Base-by-base conservation (phyloP, 2,797 vertebrate genomes). In the Thamnophis elegans region DNA sequence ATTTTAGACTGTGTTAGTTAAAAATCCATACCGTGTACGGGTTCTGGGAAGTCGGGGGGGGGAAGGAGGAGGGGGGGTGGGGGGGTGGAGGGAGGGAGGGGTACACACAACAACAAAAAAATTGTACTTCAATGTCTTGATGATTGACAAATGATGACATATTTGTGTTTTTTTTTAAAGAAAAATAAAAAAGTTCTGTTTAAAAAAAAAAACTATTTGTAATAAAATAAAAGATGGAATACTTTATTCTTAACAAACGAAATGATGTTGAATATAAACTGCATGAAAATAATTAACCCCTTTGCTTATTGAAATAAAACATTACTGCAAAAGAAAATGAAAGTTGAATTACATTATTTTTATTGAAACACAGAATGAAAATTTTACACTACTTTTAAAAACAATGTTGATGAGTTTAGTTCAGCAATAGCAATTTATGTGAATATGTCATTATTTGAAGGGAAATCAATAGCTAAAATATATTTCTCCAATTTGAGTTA, bases 401-500 rank as follows among this genome's bases (percentile, higher is more conserved):
- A 90, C 51, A 85, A 87, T 6, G 56, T 87, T 90, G 36, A 90
- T 86, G 8, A 22, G 68, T 54, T 68, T 90, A 85, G 2, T 0
- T 0, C 5, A 4, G 2, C 10, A 47, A 91, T 87, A 90, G 18
- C 42, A 90, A 94, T 85, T 28, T 1, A 0, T 20, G 82, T 2
- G 90, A 95, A 85, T 91, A 91, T 0, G 1, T 28, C 28, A 6
- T 94, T 55, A 60, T 6, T 5, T 92, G 65, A 94, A 93, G 87
- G 55, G 65, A 91, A 92, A 56, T 92, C 88, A 92, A 87, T 82
- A 91, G 32, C 12, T 89, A 87, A 1, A 0, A 91, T 0, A 47
- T 5, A 47, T 87, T n/a, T 93, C 16, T 82, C 42, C 54, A 25
- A 56, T 87, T 60, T 90, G 85, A 55, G 91, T 95, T 62, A 92